Base-by-base conservation (phyloP, 2,888 invertebrate genomes). In the Diaphora mendica region DNA sequence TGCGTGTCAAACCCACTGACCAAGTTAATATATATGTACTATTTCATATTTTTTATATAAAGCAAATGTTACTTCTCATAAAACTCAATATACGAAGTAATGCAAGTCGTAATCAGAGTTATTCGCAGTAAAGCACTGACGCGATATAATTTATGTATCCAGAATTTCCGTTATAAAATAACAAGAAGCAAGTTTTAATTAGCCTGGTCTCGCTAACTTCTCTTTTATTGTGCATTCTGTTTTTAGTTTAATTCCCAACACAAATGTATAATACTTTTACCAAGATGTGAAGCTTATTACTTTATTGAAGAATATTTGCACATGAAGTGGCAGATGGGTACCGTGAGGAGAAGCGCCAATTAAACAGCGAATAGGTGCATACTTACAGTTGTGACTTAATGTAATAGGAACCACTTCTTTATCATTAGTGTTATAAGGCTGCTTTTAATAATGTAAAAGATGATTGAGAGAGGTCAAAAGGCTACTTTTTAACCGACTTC, bases 241-340 rank as follows among this genome's bases (percentile, higher is more conserved):
- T 76, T 78, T 75, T 72, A 76, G 70, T 76, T 55, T 77, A 78
- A 81, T 78, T 79, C 78, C 78, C 75, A 75, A 80, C 70, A 75
- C 76, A 75, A 72, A 74, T 17, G n/a, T n/a, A 30, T 62, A 59
- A 59, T 59, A 59, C 3, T 62, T 62, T 26, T 30, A 30, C 15
- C 67, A 77, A 71, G 65, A 23, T 26, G 59, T 62, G 68, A 70
- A 73, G 75, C 77, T 76, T 76, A 78, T 74, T 76, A 42, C 70
- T 55, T 4, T 15, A 55, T 23, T 55, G n/a, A 13, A 9, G 33
- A 35, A 39, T 55, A 55, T 35, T 55, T n/a, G n/a, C 8, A 35
- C 42, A 66, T 17, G 26, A 59, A 59, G 26, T 30, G 26, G 59
- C 15, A 15, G 23, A 11, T 23, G 13, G 15, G 7, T 4, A 44